A percentile compares a stretch with the other conserved stretches of the same genome.
These are phyloP conservation scores for Diceros bicornis DNA, from an alignment of 2,797 vertebrate species.

Conservation along the genomic window DNA sequence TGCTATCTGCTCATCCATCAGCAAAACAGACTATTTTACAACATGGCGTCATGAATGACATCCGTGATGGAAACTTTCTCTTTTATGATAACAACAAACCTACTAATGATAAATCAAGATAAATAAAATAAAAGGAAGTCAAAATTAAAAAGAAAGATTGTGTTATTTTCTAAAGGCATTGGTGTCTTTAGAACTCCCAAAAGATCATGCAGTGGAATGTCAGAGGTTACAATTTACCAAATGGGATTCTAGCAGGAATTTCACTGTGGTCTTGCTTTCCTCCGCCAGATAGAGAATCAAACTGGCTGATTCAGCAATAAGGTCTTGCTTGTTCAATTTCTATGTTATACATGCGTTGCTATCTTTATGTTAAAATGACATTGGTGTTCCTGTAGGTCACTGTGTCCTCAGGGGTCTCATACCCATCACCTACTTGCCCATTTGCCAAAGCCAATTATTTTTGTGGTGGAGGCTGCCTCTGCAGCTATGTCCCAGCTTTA, in stretches of 20 bases:
- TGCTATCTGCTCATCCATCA: constrained; percentile 30
- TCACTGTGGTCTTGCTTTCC: background rate
- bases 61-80: constrained; percentile 57
- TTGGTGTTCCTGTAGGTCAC: background rate
- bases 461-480: background rate
- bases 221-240: background rate
- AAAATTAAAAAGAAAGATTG: constrained; percentile 45
- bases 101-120: constrained; percentile 55
- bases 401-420: background rate
- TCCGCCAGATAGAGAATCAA: background rate
- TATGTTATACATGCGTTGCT: background rate
- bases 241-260: background rate
- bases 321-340: background rate
- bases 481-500: background rate
- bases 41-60: constrained; percentile 49
- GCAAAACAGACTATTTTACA: background rate
- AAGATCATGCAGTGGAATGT: background rate
- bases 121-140: constrained; percentile 60
- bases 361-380: background rate
- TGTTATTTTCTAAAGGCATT: constrained; percentile 38
- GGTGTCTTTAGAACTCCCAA: constrained; percentile 5
- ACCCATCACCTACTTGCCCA: background rate
- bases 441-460: background rate
- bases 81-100: constrained; percentile 41
- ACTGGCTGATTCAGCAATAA: background rate